These are phyloP conservation scores for Pelochelys cantorii DNA, from an alignment of 2,797 vertebrate species.

Conservation along the genomic window DNA sequence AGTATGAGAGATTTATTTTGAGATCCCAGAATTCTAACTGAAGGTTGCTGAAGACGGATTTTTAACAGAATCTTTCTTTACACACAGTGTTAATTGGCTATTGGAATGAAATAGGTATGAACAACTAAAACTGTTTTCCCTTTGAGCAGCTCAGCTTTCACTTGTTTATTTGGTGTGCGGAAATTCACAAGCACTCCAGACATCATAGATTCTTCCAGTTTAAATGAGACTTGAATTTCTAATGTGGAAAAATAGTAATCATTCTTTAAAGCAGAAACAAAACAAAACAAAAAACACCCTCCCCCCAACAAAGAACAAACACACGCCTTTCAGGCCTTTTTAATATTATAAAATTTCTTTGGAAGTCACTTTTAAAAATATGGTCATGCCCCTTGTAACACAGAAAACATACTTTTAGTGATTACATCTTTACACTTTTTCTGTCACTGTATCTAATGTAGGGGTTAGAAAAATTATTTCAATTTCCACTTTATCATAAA, in stretches of 20 bases:
- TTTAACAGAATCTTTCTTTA: neutral
- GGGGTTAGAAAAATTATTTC: neutral
- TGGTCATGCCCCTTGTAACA: neutral
- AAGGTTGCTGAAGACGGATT: neutral
- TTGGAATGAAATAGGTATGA: neutral
- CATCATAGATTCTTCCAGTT: neutral
- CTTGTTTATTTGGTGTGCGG: neutral
- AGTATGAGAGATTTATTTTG: neutral
- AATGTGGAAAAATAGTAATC: neutral
- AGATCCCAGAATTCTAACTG: neutral
- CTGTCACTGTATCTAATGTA: neutral
- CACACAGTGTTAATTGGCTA: neutral
- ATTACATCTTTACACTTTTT: neutral
- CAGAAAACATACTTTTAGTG: neutral
- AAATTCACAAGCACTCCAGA: neutral
- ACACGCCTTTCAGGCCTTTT: neutral
- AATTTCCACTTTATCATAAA: neutral
- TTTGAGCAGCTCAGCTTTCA: neutral
- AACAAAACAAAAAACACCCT: neutral
- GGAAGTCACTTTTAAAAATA: neutral
- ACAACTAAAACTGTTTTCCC: neutral
- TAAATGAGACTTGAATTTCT: neutral
- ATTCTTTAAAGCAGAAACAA: neutral
- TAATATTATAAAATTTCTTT: neutral
- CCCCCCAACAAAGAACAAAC: too few species aligned